phyloP scores from a whole-genome alignment of 2,888 invertebrate species.

The Drosophila putrida region DNA sequence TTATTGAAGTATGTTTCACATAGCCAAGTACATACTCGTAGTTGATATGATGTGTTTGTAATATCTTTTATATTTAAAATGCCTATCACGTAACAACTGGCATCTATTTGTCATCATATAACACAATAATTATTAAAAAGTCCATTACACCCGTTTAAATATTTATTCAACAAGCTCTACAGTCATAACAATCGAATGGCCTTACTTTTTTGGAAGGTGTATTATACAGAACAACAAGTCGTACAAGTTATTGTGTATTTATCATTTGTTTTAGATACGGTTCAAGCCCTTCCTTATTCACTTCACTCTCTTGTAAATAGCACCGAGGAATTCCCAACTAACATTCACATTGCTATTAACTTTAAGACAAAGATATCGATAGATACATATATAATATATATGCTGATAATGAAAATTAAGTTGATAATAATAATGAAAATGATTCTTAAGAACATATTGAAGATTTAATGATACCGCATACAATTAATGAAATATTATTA shows the following conservation, averaged over 20 bases:
- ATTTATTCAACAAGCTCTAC: constrained; percentile 47
- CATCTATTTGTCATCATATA: constrained; percentile 56
- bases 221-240: constrained; percentile 7
- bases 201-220: constrained; percentile 40
- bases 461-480: no score
- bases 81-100: constrained; percentile 52
- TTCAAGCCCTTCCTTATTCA: constrained; percentile 7
- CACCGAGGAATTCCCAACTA: not conserved
- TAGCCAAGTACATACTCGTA: constrained; percentile 2
- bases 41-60: not conserved
- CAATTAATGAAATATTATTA: not conserved
- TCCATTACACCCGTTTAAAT: constrained; percentile 61
- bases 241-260: not conserved
- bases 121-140: constrained; percentile 44
- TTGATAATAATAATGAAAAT: no score
- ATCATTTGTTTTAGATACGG: not conserved
- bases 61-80: constrained; percentile 41
- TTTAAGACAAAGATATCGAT: not conserved
- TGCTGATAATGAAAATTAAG: no score
- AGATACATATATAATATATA: not conserved
- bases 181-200: constrained; percentile 26
- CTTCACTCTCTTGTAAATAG: not conserved
- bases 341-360: not conserved
- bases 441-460: no score
- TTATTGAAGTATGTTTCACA: constrained; percentile 25